Evolutionary conservation across 2,113 vertebrate species (phyloP).

Genomic region (Gracilinanus agilis): DNA sequence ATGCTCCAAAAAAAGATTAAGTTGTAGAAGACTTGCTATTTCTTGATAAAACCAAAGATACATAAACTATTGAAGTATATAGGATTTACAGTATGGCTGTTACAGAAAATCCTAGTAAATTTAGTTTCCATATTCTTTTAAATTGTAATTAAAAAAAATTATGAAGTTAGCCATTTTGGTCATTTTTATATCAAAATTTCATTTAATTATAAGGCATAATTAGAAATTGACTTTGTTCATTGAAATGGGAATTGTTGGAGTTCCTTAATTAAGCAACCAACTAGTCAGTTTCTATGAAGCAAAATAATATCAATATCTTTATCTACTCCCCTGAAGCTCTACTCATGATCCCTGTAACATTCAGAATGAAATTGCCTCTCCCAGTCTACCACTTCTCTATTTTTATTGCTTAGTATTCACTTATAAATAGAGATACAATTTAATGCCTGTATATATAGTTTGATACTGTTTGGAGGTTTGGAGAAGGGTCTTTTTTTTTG

Average conservation of each 20-base stretch:
- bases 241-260: background rate
- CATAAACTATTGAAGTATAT: background rate
- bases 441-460: background rate
- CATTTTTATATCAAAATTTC: background rate
- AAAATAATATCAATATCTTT: background rate
- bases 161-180: background rate
- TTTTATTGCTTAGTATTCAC: background rate
- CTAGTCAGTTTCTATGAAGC: background rate
- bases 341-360: background rate
- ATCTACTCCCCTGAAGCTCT: background rate
- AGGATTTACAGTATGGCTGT: background rate
- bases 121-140: background rate
- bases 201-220: background rate
- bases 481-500: background rate
- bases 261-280: background rate
- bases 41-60: background rate
- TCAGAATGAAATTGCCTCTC: background rate
- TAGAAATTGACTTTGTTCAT: background rate
- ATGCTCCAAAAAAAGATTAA: background rate
- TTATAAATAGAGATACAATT: background rate
- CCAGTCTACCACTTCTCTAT: background rate
- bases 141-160: background rate
- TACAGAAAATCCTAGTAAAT: background rate
- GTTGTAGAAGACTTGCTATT: background rate
- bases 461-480: background rate